A percentile compares a stretch with the other conserved stretches of the same genome.
Evolutionary conservation across 2,797 vertebrate species (phyloP).

Genomic region (Poeciliopsis paucimaculata): DNA sequence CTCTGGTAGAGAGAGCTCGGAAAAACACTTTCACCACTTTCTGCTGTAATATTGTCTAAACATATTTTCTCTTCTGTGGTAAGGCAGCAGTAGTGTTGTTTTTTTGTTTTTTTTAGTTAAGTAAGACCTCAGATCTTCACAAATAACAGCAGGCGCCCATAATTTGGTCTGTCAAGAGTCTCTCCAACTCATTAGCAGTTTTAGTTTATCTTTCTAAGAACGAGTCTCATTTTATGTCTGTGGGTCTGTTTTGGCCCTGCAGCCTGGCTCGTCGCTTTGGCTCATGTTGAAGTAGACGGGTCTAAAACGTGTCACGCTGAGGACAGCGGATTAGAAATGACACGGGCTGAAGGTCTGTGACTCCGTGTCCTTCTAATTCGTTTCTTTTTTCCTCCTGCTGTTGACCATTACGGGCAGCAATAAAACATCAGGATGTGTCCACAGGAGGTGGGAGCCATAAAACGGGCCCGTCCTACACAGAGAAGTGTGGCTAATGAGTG

Average conservation of each 20-base stretch:
- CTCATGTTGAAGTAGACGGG: background rate
- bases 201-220: background rate
- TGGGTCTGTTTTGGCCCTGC: background rate
- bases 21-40: background rate
- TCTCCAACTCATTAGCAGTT: background rate
- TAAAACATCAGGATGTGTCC: slow-evolving; percentile 52
- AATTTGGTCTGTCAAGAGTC: background rate
- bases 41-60: background rate
- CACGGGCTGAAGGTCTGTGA: slow-evolving; percentile 2
- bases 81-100: background rate
- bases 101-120: background rate
- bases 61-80: background rate
- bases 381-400: slow-evolving; percentile 1
- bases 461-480: slow-evolving; percentile 27
- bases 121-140: background rate
- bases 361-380: background rate
- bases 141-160: background rate
- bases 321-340: background rate
- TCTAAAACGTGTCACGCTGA: background rate
- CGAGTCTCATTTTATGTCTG: background rate
- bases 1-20: background rate
- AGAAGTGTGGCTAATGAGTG: slow-evolving; percentile 45
- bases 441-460: slow-evolving; percentile 58
- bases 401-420: slow-evolving; percentile 38
- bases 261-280: background rate